Percentiles rank a stretch among this genome's conserved stretches.
Conservation (phyloP, 2,113 vertebrate genomes). For the Phocoena phocoena region DNA sequence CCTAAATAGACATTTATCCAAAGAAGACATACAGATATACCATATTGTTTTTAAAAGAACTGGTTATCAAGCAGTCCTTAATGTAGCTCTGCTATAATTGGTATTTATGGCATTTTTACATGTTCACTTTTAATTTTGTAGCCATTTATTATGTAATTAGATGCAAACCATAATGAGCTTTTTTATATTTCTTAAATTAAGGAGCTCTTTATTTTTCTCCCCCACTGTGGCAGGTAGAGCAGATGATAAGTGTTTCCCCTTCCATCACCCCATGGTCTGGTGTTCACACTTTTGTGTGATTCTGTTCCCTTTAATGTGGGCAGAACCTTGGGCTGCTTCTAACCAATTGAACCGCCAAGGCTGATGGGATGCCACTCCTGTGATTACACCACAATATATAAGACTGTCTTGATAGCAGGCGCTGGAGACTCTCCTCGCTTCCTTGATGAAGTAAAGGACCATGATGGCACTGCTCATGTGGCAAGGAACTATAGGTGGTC, state of each 20-base stretch:
- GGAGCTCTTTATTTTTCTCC: background rate
- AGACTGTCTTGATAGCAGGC: background rate
- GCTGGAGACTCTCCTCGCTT: background rate
- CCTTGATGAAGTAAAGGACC: background rate
- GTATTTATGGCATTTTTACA: background rate
- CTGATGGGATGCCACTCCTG: background rate
- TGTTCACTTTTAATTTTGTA: background rate
- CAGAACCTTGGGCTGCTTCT: background rate
- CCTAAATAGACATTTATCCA: too few relatives aligned
- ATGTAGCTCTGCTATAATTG: background rate
- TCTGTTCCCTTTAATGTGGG: background rate
- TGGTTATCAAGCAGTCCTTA: background rate
- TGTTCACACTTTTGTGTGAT: background rate
- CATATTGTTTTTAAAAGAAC: background rate
- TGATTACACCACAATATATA: background rate
- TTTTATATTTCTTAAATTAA: background rate
- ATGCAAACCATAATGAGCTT: background rate
- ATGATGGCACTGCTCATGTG: background rate
- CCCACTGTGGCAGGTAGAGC: background rate
- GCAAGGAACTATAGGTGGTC: background rate
- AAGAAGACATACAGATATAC: too few relatives aligned
- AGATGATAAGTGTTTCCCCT: background rate
- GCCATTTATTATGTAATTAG: background rate
- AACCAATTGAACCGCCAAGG: background rate
- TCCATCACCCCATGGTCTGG: accelerated